A percentile compares a stretch with the other conserved stretches of the same genome.
Evolutionary conservation across 1,140 invertebrate species (phyloP).

Genomic region (Saccostrea cuccullata): DNA sequence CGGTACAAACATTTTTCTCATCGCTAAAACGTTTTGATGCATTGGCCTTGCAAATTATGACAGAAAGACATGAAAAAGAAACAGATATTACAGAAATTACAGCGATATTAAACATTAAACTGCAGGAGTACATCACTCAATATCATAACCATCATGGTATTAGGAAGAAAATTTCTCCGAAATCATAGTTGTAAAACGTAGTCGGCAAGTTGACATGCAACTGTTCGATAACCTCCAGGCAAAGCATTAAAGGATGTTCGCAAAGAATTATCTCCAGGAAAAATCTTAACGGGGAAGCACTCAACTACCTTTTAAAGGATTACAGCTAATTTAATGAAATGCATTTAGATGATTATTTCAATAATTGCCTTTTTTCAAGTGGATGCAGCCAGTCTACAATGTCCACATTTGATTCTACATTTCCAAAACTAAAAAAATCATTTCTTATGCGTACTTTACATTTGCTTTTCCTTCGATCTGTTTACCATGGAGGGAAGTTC

Average conservation of each 20-base stretch:
- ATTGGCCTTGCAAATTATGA: constrained; percentile 8
- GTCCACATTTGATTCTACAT: too few relatives aligned
- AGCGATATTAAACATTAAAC: constrained; percentile 29
- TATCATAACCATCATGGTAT: constrained; percentile 29
- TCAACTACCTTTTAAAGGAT: background rate
- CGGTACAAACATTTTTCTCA: background rate
- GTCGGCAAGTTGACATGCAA: constrained; percentile 11
- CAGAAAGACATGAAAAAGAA: constrained; percentile 12
- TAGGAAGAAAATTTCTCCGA: constrained; percentile 14
- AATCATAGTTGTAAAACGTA: constrained; percentile 20
- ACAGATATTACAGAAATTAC: constrained; percentile 19
- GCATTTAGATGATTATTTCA: background rate
- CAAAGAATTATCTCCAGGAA: constrained; percentile 14
- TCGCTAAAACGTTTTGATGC: constrained; percentile 31
- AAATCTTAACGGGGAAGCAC: background rate
- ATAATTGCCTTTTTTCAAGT: background rate
- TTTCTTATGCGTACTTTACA: too few relatives aligned
- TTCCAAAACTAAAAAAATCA: too few relatives aligned
- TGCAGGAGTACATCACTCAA: constrained; percentile 1
- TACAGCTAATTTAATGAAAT: background rate
- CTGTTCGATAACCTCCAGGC: constrained; percentile 4
- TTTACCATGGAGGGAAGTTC: too few relatives aligned
- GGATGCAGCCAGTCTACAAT: too few relatives aligned
- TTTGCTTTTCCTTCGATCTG: too few relatives aligned
- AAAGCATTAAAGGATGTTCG: background rate